Percentiles rank a stretch among this genome's conserved stretches.
These are phyloP conservation scores for Spea multiplicata DNA, from an alignment of 2,113 vertebrate species.

Conservation along the genomic window DNA sequence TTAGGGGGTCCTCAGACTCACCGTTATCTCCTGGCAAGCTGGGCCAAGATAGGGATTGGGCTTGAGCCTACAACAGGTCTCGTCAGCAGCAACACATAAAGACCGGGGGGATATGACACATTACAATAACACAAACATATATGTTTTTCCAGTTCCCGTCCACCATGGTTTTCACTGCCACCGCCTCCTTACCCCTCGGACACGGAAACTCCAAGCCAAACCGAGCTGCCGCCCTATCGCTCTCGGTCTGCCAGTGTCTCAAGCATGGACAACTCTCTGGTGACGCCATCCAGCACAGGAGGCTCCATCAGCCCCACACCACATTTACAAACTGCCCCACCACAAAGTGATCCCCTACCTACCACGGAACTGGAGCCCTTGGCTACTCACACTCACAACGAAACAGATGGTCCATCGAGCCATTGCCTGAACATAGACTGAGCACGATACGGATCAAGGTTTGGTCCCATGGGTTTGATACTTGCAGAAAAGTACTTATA, in stretches of 20 bases:
- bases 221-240: conserved; percentile 83
- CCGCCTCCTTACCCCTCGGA: conserved; percentile 88
- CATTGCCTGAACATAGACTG: conserved; percentile 40
- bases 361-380: conserved; percentile 39
- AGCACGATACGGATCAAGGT: conserved; percentile 44
- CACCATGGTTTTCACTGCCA: conserved; percentile 94
- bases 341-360: conserved; percentile 53
- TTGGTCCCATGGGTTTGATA: conserved; percentile 53
- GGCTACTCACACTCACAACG: background rate
- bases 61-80: no score
- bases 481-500: conserved; percentile 29
- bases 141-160: conserved; percentile 68
- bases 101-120: no score
- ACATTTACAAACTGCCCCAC: conserved; percentile 46
- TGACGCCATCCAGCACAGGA: conserved; percentile 35
- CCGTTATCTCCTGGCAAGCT: no score
- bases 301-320: conserved; percentile 51
- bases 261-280: conserved; percentile 54
- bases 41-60: no score
- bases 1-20: no score
- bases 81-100: no score
- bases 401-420: background rate
- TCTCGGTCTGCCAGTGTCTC: conserved; percentile 61
- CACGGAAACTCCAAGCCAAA: conserved; percentile 65
- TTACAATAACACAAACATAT: background rate